Conservation (phyloP, 1,140 invertebrate genomes). For the Nebria ingens region DNA sequence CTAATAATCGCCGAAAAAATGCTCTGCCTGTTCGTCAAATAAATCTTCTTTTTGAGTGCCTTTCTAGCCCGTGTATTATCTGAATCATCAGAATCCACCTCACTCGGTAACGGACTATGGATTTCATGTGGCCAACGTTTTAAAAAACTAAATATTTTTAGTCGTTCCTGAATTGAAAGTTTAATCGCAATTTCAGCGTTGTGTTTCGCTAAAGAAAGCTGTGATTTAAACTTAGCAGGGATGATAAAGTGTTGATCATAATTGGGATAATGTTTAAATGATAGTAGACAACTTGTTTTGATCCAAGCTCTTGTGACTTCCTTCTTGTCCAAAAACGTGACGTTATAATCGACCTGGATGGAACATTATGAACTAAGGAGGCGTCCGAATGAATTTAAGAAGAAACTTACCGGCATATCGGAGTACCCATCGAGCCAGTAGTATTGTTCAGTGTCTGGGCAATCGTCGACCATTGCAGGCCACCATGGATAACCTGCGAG, state of each 20-base stretch:
- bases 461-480: constrained; percentile 62
- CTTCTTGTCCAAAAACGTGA: constrained; percentile 46
- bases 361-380: constrained; percentile 10
- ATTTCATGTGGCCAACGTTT: constrained; percentile 30
- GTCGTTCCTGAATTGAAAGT: constrained; percentile 30
- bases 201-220: constrained; percentile 27
- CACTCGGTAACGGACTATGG: neutral
- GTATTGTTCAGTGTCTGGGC: constrained; percentile 49
- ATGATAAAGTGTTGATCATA: constrained; percentile 13
- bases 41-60: no score
- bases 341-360: constrained; percentile 49
- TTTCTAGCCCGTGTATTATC: no score
- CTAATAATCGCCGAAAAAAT: no score
- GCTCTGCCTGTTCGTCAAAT: no score
- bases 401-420: constrained; percentile 39
- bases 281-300: constrained; percentile 29
- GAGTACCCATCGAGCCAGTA: constrained; percentile 43
- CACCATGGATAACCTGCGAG: constrained; percentile 55
- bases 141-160: constrained; percentile 38
- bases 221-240: constrained; percentile 24
- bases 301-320: constrained; percentile 44
- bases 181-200: constrained; percentile 34
- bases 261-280: constrained; percentile 29
- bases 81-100: neutral
- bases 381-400: constrained; percentile 4